Base-by-base conservation (phyloP, 53 echinoderm and acorn worm genomes). In the Zoroaster sp. region DNA sequence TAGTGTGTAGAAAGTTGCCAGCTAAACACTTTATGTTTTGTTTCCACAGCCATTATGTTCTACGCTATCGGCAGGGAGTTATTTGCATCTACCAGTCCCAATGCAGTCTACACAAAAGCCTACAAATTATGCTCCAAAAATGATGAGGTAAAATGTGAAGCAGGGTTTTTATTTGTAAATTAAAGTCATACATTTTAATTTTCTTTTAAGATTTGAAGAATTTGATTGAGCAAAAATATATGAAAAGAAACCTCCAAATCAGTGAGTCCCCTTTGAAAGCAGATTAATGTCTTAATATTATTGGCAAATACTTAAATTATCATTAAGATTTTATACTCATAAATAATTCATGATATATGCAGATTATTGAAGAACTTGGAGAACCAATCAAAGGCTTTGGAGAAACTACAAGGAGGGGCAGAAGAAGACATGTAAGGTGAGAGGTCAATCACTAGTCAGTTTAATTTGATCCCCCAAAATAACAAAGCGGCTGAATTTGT, bases 321-420 rank as follows among this genome's bases (percentile, higher is more conserved):
- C n/a, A n/a, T 76, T 8, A 76, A 46, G 47, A 15, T 44, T 14
- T 4, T 66, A 5, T 23, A 14, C 18, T 23, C 63, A 14, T 40
- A 18, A 18, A 72, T 88, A 42, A 67, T 39, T 90, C 63, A 74
- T 63, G 69, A 51, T 69, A n/a, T n/a, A 47, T 90, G 42, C 74
- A 98, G 99, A 94, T 98, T 59, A 85, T 94, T 81, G 93, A 96
- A 55, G 76, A 86, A 9, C 86, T 98, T 41, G 99, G 99, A 20
- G 89, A 91, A 55, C 99, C 99, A 12, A 92, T 98, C 49, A 98
- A 98, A 72, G 99, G 99, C 33, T 98, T 93, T 83, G 99, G 99
- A 23, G 99, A 98, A 63, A 96, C 92, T 63, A 94, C 94, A 4
- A 92, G 99, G 52, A 94, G 99, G 66, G 91, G 93, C 21, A 78